Base-by-base conservation (phyloP, 2,888 invertebrate genomes). In the Laspeyria flexula region DNA sequence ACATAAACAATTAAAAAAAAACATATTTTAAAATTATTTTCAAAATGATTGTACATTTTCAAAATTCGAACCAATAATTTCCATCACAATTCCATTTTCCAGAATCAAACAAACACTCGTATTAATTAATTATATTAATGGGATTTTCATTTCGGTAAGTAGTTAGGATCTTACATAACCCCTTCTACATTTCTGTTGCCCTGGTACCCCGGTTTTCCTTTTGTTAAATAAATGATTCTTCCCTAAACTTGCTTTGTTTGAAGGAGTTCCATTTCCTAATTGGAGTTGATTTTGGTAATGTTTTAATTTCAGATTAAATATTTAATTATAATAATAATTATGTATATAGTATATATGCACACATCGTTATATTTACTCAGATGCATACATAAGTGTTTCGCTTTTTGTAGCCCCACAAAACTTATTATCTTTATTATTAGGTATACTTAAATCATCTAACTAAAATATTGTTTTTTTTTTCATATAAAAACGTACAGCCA, bases 151-250 rank as follows among this genome's bases (percentile, higher is more conserved):
- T 38, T 39, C 25, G 25, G 23, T 45, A 25, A 45, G 31, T 38
- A 31, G 15, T 38, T 11, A 16, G 15, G 25, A 31, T 45, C 23
- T 39, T 13, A 9, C 18, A 12, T 27, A 34, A 47, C 29, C 35
- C 23, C 34, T 40, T 40, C 13, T 18, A 12, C n/a, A 34, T 10
- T 29, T 21, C 29, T 47, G 41, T 15, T 30, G 13, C 23, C 38
- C 31, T 38, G 30, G 45, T 38, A 45, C 16, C 7, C n/a, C 16
- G 1, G 23, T 45, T 44, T 45, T 39, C 38, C 44, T 15, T 41
- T 31, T 15, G 38, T 31, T 41, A 1, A 41, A 41, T 30, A 30
- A 47, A 35, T 47, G 21, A 47, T 47, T 41, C 1, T 27, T 10
- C 27, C 31, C 9, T 39, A 16, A 29, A 41, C 16, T 21, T n/a